A percentile compares a stretch with the other conserved stretches of the same genome.
These are phyloP conservation scores for Eulemur macaco DNA, from an alignment of 2,113 vertebrate genomes.

Conservation along the genomic window DNA sequence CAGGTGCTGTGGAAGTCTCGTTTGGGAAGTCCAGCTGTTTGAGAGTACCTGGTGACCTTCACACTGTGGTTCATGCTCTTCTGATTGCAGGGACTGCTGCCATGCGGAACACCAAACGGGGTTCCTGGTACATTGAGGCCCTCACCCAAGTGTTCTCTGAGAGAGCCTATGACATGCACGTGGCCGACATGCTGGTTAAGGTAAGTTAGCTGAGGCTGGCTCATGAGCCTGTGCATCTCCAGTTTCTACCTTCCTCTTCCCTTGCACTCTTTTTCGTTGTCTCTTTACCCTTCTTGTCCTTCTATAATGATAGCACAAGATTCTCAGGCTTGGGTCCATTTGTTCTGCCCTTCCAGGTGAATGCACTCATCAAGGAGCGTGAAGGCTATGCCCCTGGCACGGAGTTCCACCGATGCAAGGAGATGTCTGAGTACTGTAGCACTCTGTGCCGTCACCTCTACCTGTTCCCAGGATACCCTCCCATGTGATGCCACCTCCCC, in stretches of 20 bases:
- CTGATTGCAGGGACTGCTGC: conserved; percentile 91
- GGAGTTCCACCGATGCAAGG: conserved; percentile 96
- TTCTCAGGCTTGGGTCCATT: background rate
- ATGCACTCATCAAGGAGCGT: conserved; percentile 92
- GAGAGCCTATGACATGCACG: conserved; percentile 90
- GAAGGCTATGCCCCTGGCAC: conserved; percentile 96
- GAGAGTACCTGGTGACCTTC: background rate
- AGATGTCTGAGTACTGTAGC: conserved; percentile 98
- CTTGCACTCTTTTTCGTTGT: background rate
- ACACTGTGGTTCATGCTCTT: fast-evolving
- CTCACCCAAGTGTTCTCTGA: conserved; percentile 90
- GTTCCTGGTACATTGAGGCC: conserved; percentile 97
- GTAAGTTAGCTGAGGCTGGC: conserved; percentile 72
- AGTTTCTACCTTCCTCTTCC: background rate
- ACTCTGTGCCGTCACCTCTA: conserved; percentile 95
- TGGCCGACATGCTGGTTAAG: conserved; percentile 97
- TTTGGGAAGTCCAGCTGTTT: background rate
- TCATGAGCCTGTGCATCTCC: background rate
- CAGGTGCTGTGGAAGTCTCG: fast-evolving
- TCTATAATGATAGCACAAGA: fast-evolving
- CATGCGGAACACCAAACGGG: conserved; percentile 96
- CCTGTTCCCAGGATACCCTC: conserved; percentile 92
- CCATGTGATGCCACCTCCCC: conserved; percentile 44
- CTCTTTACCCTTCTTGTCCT: background rate
- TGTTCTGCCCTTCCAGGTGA: conserved; percentile 87